phyloP scores from a whole-genome alignment of 2,888 invertebrate species.

The Euplexia lucipara region DNA sequence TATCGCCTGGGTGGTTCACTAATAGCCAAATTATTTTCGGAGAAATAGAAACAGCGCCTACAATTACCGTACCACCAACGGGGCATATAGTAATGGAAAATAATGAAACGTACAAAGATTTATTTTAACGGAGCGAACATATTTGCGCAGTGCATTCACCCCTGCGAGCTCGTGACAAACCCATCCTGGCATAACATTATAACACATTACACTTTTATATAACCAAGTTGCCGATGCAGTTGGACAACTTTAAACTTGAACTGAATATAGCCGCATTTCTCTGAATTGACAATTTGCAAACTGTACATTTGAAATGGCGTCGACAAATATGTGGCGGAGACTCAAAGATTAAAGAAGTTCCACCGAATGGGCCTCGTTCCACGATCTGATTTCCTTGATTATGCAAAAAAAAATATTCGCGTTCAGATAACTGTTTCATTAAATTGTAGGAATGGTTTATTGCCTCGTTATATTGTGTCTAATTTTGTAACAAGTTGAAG shows the following conservation, averaged over 20 bases:
- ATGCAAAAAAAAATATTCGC: slow-evolving; percentile 75
- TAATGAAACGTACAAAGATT: slow-evolving; percentile 73
- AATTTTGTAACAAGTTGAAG: slow-evolving; percentile 34
- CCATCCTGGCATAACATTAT: slow-evolving; percentile 82
- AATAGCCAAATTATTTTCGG: slow-evolving; percentile 28
- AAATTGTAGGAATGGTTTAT: slow-evolving; percentile 72
- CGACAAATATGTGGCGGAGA: slow-evolving; percentile 58
- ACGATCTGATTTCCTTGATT: slow-evolving; percentile 76
- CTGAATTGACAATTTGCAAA: slow-evolving; percentile 41
- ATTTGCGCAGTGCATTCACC: slow-evolving; percentile 86
- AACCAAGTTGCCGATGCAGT: slow-evolving; percentile 56
- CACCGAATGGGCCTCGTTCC: slow-evolving; percentile 70
- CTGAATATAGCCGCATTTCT: slow-evolving; percentile 47
- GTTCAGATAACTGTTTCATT: slow-evolving; percentile 69
- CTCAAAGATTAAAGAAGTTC: slow-evolving; percentile 52
- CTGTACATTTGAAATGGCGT: slow-evolving; percentile 50
- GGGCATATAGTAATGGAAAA: slow-evolving; percentile 46
- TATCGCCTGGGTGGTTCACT: slow-evolving; percentile 12
- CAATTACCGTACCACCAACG: slow-evolving; percentile 51
- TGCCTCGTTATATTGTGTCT: slow-evolving; percentile 60
- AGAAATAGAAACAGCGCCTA: slow-evolving; percentile 15
- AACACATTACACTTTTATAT: slow-evolving; percentile 67
- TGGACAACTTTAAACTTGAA: slow-evolving; percentile 54
- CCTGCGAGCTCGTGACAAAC: slow-evolving; percentile 81
- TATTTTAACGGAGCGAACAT: slow-evolving; percentile 77